Conservation (phyloP, 2,888 invertebrate species). For the Phaonia tiefii region DNA sequence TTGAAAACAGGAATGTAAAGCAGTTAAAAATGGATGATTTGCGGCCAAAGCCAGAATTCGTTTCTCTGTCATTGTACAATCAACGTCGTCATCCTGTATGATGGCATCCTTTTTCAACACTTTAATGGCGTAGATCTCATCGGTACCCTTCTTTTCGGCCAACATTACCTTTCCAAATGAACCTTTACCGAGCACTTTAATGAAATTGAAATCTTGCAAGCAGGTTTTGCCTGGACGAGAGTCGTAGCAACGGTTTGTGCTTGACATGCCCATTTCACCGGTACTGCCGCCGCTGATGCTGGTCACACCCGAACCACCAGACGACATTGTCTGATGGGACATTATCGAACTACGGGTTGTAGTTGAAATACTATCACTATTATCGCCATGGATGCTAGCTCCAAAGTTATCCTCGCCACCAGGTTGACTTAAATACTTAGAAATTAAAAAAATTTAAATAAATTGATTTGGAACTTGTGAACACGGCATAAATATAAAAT, state of each 20-base stretch:
- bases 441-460: constrained; percentile 33
- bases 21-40: constrained; percentile 98
- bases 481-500: constrained; percentile 6
- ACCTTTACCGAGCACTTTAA: constrained; percentile 99
- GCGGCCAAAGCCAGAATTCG: constrained; percentile 98
- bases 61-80: constrained; percentile 99
- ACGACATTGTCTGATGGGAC: constrained; percentile 74
- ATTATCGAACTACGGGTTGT: constrained; percentile 75
- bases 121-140: constrained; percentile 93
- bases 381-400: constrained; percentile 78
- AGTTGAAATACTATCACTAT: constrained; percentile 73
- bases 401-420: constrained; percentile 81
- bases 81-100: constrained; percentile 99
- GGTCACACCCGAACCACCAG: constrained; percentile 64
- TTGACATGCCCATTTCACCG: constrained; percentile 70
- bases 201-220: constrained; percentile 95
- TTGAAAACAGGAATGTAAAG: constrained; percentile 98
- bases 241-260: constrained; percentile 75
- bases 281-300: constrained; percentile 72
- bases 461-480: constrained; percentile 7
- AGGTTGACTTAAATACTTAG: constrained; percentile 79
- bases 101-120: constrained; percentile 98
- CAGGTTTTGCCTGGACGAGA: constrained; percentile 83
- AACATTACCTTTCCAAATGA: constrained; percentile 99
- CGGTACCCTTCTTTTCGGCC: constrained; percentile 95